phyloP scores from a whole-genome alignment of 1,140 invertebrate genomes.

The Mesaphorura yosii region DNA sequence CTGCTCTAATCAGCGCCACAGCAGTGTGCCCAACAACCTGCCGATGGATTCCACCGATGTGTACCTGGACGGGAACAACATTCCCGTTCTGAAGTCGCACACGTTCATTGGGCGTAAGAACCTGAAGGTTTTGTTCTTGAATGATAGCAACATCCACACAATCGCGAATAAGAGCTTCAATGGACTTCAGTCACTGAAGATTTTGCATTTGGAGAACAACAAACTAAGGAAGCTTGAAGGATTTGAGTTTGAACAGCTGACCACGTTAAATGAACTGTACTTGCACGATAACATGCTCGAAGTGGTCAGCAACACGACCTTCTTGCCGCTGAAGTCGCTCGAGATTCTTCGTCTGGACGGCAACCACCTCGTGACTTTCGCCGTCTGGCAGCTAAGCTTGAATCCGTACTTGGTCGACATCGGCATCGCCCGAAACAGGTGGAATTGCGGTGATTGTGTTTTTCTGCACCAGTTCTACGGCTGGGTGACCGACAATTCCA shows the following conservation, averaged over 20 bases:
- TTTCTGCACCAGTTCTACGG: conserved; percentile 57
- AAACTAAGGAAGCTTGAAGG: conserved; percentile 64
- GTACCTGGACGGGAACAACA: conserved; percentile 78
- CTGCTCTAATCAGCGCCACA: conserved; percentile 58
- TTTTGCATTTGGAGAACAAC: conserved; percentile 76
- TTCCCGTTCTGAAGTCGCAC: conserved; percentile 70
- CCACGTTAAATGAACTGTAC: conserved; percentile 66
- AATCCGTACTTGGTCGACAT: conserved; percentile 59
- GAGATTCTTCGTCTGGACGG: conserved; percentile 70
- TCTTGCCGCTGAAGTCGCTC: conserved; percentile 60
- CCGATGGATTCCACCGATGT: conserved; percentile 89
- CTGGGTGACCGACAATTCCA: conserved; percentile 49
- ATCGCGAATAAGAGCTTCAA: conserved; percentile 89
- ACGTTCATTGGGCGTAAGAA: conserved; percentile 85
- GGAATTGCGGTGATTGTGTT: conserved; percentile 81
- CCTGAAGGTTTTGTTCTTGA: conserved; percentile 65
- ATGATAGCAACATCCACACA: conserved; percentile 61
- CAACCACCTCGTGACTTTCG: conserved; percentile 65
- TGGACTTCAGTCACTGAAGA: conserved; percentile 64
- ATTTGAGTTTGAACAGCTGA: conserved; percentile 77
- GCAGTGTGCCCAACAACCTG: conserved; percentile 66
- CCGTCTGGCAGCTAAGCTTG: conserved; percentile 67
- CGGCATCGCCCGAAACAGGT: conserved; percentile 64
- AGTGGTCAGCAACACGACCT: conserved; percentile 65
- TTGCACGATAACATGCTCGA: conserved; percentile 73